Percentiles rank a stretch among this genome's conserved stretches.
phyloP scores from a whole-genome alignment of 2,797 vertebrate species.

The Typhlichthys subterraneus region DNA sequence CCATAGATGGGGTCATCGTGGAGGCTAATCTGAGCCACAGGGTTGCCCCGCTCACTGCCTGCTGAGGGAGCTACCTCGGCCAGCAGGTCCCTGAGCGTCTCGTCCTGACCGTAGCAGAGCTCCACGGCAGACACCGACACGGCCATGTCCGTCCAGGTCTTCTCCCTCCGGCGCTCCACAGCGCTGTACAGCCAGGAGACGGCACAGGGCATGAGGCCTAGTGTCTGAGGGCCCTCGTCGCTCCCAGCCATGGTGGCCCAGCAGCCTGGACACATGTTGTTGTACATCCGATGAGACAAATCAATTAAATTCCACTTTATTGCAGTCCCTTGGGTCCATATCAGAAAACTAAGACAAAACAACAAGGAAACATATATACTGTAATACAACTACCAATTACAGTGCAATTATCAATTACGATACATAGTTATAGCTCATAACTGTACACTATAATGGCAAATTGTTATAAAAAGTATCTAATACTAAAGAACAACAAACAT shows the following conservation, averaged over 20 bases:
- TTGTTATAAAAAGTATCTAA: too few species aligned
- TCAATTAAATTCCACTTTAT: too few species aligned
- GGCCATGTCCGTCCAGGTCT: conserved; percentile 91
- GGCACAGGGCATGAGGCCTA: conserved; percentile 93
- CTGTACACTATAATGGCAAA: too few species aligned
- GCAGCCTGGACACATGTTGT: conserved; percentile 78
- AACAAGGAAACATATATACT: too few species aligned
- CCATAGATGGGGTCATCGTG: conserved; percentile 92
- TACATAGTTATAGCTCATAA: too few species aligned
- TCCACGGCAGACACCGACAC: conserved; percentile 96
- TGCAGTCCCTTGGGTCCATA: too few species aligned
- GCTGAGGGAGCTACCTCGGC: conserved; percentile 83
- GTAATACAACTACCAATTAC: too few species aligned
- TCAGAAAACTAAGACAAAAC: too few species aligned
- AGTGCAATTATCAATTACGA: too few species aligned
- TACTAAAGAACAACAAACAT: too few species aligned
- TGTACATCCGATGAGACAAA: too few species aligned
- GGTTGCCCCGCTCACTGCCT: conserved; percentile 85
- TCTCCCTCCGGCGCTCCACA: conserved; percentile 91
- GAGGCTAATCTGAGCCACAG: conserved; percentile 87
- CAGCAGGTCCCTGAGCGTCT: conserved; percentile 91
- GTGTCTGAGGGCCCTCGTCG: conserved; percentile 87
- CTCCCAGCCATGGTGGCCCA: conserved; percentile 96
- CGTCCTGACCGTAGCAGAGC: conserved; percentile 93
- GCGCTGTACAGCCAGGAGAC: conserved; percentile 98